Evolutionary conservation across 2,113 vertebrate species (phyloP), one percentile per base, ranked within the genome.

Genomic region (Andinoacara biseriatus): DNA sequence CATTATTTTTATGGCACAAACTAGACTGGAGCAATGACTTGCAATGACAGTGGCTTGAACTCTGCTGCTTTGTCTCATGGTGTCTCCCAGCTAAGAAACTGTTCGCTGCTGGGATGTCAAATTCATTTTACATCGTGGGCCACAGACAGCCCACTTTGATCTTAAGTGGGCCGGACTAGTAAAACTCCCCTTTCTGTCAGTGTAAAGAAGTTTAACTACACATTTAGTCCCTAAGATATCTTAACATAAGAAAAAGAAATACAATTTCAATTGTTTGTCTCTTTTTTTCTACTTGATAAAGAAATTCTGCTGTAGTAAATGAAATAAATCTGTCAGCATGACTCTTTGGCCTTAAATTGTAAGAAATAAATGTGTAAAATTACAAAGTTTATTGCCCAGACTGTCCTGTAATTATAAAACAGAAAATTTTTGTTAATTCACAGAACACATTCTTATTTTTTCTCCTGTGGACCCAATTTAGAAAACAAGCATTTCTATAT

Each of bases 1-100:
- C 1, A 1, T 40, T 1, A 0, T 54, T 74, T 59, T 60, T 46
- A 54, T 75, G 15, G 15, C 35, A 10, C 9, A 40, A 40, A 40
- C 38, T 46, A 67, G 26, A 52, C 33, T 26, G 9, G 29, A 83
- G 29, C 22, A 84, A 5, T 18, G 3, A 62, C 52, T 76, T 38
- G 35, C 8, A 38, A 38, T 38, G 35, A 38, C 9, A 38, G 35
- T 38, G 35, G 76, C 14, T 5, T 78, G 54, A 58, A 82, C 18
- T 43, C 29, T 4, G 13, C 14, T 43, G 6, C 54, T 82, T 87
- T 38, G 60, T 69, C 24, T 74, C 29, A 46, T 49, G 76, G 63
- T 77, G 52, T 78, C n/a, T 31, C 29, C 61, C 26, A 80, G 58
- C 43, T 29, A 58, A 82, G 11, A 58, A 76, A 76, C 14, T 49